phyloP scores from a whole-genome alignment of 2,113 vertebrate genomes.

The Rhinichthys klamathensis region DNA sequence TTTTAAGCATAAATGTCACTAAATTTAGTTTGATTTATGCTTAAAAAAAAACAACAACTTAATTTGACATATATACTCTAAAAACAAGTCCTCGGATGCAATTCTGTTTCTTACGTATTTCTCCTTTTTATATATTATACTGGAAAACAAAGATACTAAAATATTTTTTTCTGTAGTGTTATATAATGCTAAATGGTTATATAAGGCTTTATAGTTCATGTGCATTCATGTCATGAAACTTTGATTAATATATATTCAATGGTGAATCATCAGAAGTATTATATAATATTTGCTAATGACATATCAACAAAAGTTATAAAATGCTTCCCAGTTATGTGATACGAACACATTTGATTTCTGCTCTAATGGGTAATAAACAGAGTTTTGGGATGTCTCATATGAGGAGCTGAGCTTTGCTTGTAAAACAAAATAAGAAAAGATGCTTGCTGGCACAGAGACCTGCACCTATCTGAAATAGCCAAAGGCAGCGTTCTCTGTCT shows the following conservation, averaged over 20 bases:
- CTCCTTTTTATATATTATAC: neutral
- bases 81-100: neutral
- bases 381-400: neutral
- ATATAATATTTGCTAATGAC: slow-evolving; percentile 1
- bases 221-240: neutral
- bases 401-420: neutral
- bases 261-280: neutral
- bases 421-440: neutral
- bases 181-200: slow-evolving; percentile 6
- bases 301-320: slow-evolving; percentile 6
- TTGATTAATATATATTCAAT: neutral
- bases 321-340: neutral
- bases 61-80: neutral
- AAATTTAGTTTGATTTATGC: neutral
- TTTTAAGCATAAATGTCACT: neutral
- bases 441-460: neutral
- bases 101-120: neutral
- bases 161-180: neutral
- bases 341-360: neutral
- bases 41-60: neutral
- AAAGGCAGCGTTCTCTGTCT: slow-evolving; percentile 37
- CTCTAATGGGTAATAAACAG: slow-evolving; percentile 17
- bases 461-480: slow-evolving; percentile 48
- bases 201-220: slow-evolving; percentile 10
- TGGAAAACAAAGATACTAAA: neutral